Base-by-base conservation (phyloP, 1,140 invertebrate genomes). In the Heliothis virescens region DNA sequence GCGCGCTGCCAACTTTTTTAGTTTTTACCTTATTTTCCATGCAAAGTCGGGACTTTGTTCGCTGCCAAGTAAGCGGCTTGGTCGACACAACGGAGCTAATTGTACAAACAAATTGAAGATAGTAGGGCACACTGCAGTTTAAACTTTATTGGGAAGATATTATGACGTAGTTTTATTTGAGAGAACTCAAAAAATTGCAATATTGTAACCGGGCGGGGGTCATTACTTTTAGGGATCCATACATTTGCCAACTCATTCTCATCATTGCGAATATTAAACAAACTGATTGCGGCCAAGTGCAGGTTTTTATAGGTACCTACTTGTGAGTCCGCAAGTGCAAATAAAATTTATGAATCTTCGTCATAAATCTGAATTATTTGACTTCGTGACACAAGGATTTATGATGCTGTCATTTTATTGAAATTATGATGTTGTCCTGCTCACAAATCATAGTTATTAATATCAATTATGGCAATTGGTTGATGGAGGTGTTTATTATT, bases 1-100 rank as follows among this genome's bases (percentile, higher is more conserved):
- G 63, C 41, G n/a, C 41, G 41, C 63, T 48, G 63, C 63, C 63
- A 67, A 67, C 63, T 16, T 67, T 67, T 60, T 67, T 67, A 50
- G 63, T 67, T 67, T 67, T 67, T 67, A 67, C 63, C 41, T 48
- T 67, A 67, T 67, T 67, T 67, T 67, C 41, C 47, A 67, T 67
- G 63, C 41, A 67, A 67, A 67, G 41, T 67, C 63, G 41, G 48
- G 63, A 41, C 63, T 48, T n/a, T 48, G 63, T 67, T 67, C 4
- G 41, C 63, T 67, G 41, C 34, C 16, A 48, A 65, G 34, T 65
- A 48, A 67, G 63, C 62, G 62, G 62, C 63, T 67, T 67, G 63
- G 63, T 67, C 41, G 18, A 67, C 55, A 18, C 63, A 48, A 67
- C 41, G 34, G 11, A 67, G 41, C 60, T 63, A 63, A 48, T 67